phyloP scores from a whole-genome alignment of 2,888 invertebrate species.

The Prosapia bicincta region DNA sequence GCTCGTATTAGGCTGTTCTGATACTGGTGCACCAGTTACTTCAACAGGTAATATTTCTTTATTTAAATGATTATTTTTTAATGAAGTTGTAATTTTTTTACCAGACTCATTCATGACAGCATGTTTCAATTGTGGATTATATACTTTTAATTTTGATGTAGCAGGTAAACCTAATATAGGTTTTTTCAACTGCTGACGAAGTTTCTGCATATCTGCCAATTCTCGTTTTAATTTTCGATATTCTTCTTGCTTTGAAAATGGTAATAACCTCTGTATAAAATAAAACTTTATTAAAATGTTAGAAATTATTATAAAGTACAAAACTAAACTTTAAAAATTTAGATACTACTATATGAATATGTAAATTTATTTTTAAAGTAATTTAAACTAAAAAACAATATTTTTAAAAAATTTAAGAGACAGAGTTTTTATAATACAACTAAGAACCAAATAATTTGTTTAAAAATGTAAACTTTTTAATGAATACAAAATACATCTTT shows the following conservation, averaged over 20 bases:
- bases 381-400: too few relatives aligned
- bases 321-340: too few relatives aligned
- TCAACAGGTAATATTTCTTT: neutral
- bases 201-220: neutral
- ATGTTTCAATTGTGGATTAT: neutral
- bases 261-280: neutral
- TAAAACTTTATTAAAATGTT: neutral
- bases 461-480: too few relatives aligned
- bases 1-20: neutral
- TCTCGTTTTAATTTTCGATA: neutral
- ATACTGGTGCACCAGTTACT: neutral
- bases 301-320: too few relatives aligned
- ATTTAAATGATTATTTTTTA: neutral
- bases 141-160: neutral
- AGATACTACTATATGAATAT: too few relatives aligned
- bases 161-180: neutral
- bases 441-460: too few relatives aligned
- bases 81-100: neutral
- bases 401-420: too few relatives aligned
- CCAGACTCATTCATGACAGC: neutral
- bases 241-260: neutral
- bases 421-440: too few relatives aligned
- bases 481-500: too few relatives aligned
- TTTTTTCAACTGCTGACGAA: neutral
- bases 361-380: too few relatives aligned